Conservation (phyloP, 2,888 invertebrate species). For the Thera britannica region DNA sequence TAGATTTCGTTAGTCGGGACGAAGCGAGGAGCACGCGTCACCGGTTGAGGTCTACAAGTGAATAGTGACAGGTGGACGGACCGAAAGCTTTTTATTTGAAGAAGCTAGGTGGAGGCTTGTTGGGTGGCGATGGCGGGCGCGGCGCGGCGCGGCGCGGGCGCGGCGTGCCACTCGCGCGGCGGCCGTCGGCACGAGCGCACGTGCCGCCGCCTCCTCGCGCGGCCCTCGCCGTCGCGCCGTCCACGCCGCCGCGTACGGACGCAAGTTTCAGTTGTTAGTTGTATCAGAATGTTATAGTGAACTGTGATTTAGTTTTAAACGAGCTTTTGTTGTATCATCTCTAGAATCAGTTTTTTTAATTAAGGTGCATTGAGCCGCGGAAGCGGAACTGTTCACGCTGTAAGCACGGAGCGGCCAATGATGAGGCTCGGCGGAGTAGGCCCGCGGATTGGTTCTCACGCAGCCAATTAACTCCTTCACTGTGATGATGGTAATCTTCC, state of each 20-base stretch:
- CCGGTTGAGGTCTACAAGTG: constrained; percentile 27
- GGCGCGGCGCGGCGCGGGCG: constrained; percentile 28
- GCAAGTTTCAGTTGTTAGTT: not conserved
- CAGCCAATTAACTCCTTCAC: constrained; percentile 8
- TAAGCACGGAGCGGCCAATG: constrained; percentile 12
- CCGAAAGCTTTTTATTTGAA: constrained; percentile 26
- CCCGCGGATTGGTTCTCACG: constrained; percentile 19
- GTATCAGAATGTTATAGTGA: constrained; percentile 9
- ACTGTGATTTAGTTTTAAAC: constrained; percentile 9
- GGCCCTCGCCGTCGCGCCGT: not conserved
- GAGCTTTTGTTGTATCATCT: not conserved
- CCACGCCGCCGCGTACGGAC: too few species aligned
- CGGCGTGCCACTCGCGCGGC: constrained; percentile 14
- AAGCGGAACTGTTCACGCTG: not conserved
- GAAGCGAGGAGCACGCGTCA: constrained; percentile 28
- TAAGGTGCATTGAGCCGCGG: not conserved
- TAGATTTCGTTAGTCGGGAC: not conserved
- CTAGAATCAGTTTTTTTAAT: not conserved
- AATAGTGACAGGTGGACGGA: constrained; percentile 36
- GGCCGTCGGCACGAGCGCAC: constrained; percentile 10
- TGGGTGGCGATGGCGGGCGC: constrained; percentile 6
- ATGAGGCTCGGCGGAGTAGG: constrained; percentile 7
- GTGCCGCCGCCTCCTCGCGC: constrained; percentile 10
- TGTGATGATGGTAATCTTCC: constrained; percentile 4
- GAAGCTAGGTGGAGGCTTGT: constrained; percentile 1